Evolutionary conservation across 2,113 vertebrate species (phyloP).

Genomic region (Felis chaus): DNA sequence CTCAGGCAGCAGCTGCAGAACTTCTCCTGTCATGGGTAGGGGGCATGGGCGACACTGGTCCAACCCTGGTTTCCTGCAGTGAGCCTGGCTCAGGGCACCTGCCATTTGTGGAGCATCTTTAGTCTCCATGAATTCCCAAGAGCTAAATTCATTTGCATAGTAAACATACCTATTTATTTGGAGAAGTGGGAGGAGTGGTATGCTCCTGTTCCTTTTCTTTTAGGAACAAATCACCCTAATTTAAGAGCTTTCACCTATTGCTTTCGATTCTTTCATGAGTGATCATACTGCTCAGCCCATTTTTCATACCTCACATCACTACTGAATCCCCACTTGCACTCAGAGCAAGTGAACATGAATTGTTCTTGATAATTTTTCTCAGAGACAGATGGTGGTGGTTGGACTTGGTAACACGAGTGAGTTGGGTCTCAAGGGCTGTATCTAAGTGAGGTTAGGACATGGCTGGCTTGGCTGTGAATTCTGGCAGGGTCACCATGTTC

Average conservation of each 20-base stretch:
- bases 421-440: conserved; percentile 70
- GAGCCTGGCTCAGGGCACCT: neutral
- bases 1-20: neutral
- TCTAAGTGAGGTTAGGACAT: conserved; percentile 68
- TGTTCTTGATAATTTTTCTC: conserved; percentile 51
- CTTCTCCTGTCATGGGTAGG: neutral
- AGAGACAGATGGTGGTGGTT: conserved; percentile 69
- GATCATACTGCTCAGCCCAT: conserved; percentile 33
- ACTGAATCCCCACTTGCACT: conserved; percentile 18
- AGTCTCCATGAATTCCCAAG: neutral
- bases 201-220: neutral
- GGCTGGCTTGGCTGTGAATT: conserved; percentile 49
- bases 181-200: neutral
- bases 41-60: neutral
- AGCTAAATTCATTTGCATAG: neutral
- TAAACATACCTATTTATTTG: neutral
- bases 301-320: conserved; percentile 59
- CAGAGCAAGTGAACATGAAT: conserved; percentile 41
- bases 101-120: neutral
- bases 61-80: neutral
- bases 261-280: neutral
- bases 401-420: conserved; percentile 70
- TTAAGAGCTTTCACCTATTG: neutral
- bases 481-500: neutral
- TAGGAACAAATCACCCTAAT: neutral